Base-by-base conservation (phyloP, 2,113 vertebrate species). In the Leucopsar rothschildi region DNA sequence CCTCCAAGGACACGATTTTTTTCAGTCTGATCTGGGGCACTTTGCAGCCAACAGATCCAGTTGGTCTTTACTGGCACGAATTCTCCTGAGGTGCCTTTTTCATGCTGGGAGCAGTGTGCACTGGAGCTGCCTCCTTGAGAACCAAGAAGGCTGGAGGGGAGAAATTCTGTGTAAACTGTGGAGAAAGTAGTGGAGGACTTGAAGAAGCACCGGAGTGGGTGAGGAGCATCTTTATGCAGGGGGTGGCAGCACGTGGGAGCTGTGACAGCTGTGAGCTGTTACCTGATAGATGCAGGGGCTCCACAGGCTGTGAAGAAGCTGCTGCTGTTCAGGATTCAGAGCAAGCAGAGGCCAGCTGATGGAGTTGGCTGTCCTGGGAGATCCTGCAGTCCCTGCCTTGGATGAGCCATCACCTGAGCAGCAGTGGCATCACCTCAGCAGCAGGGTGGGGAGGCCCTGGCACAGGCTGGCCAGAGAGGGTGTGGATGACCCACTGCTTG, bases 161-260 rank as follows among this genome's bases (percentile, higher is more conserved):
- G 12, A 52, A 47, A 29, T 77, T 44, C 49, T 0, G 0, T 9
- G 18, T 33, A 35, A 79, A 25, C n/a, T 60, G 45, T 73, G 65
- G 45, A 78, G 33, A 10, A 5, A 60, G 20, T 0, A 0, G 15
- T 33, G 24, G 35, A 49, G 61, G 42, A 44, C 50, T 23, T 19
- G 37, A 59, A 49, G 69, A 85, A 37, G 37, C 0, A 2, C 52
- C 53, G 52, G n/a, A 79, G 22, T 3, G 4, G 7, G 21, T 23
- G 20, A 75, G 19, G 61, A 75, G 5, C 24, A 57, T 31, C 16
- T 31, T 50, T 20, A 12, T 37, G n/a, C 27, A 10, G 19, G n/a
- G 1, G 1, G 11, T 47, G n/a, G 47, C 69, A 59, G n/a, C 6
- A 5, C 0, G 0, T 39, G 52, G 40, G 42, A 60, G 20, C 50